phyloP scores from a whole-genome alignment of 2,113 vertebrate genomes.

The Pedetes capensis region DNA sequence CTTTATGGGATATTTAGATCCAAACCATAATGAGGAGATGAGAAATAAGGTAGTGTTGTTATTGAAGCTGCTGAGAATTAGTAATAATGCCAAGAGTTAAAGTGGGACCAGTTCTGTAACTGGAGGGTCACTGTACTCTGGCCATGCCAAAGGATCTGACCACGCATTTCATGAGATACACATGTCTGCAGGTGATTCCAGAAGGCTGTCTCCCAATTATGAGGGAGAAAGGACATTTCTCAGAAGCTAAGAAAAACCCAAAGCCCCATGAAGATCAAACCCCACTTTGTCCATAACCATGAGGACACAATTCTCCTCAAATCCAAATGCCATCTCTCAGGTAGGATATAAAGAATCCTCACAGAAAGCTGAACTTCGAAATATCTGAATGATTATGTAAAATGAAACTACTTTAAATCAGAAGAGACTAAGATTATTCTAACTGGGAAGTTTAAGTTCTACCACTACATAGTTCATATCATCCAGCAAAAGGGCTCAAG shows the following conservation, averaged over 20 bases:
- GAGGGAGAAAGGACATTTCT: background rate
- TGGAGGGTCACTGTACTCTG: background rate
- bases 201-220: background rate
- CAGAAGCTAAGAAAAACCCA: background rate
- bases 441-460: background rate
- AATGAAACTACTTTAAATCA: background rate
- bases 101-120: background rate
- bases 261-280: background rate
- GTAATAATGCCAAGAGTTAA: background rate
- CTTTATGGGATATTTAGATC: background rate
- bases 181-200: background rate
- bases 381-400: background rate
- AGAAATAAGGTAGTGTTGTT: background rate
- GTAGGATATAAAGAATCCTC: background rate
- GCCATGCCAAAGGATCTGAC: background rate
- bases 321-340: background rate
- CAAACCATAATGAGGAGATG: too few relatives aligned
- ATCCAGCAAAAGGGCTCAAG: background rate
- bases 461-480: background rate
- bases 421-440: background rate
- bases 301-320: background rate
- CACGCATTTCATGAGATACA: background rate
- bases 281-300: background rate
- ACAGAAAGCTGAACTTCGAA: background rate
- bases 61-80: background rate